phyloP scores from a whole-genome alignment of 2,888 invertebrate species.

The Linnaemya tessellans region DNA sequence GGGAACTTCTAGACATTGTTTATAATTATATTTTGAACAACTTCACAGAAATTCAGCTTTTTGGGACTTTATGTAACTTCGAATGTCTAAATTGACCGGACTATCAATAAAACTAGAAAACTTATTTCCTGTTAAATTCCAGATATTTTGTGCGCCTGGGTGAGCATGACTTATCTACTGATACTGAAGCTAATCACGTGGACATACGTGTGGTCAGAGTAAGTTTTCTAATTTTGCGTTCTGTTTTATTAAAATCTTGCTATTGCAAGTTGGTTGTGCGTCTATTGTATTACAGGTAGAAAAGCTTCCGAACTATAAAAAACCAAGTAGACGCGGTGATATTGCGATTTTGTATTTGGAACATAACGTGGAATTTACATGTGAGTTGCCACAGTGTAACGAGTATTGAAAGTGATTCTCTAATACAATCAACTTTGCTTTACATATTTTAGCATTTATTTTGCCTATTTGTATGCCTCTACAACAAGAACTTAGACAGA shows the following conservation, averaged over 20 bases:
- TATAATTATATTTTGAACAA: too few species aligned
- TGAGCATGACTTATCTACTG: constrained; percentile 88
- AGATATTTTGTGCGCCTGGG: constrained; percentile 87
- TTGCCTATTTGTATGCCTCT: constrained; percentile 91
- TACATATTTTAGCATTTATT: constrained; percentile 84
- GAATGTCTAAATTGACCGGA: too few species aligned
- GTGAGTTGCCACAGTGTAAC: constrained; percentile 81
- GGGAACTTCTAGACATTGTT: too few species aligned
- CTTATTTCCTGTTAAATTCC: constrained; percentile 7
- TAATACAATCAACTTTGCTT: too few species aligned
- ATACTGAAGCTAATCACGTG: constrained; percentile 85
- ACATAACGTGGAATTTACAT: constrained; percentile 85
- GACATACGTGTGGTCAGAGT: constrained; percentile 85
- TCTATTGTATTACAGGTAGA: constrained; percentile 73
- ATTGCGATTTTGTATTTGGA: constrained; percentile 89
- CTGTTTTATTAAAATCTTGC: neutral
- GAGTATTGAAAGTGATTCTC: neutral
- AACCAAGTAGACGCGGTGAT: constrained; percentile 87
- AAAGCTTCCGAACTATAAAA: constrained; percentile 78
- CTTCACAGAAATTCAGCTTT: too few species aligned
- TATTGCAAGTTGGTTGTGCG: neutral
- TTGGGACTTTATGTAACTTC: too few species aligned
- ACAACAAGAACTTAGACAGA: constrained; percentile 84
- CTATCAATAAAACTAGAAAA: neutral
- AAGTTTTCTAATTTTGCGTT: too few species aligned